These are phyloP conservation scores for Anthrax anthrax DNA, from an alignment of 2,888 invertebrate species.

Conservation along the genomic window DNA sequence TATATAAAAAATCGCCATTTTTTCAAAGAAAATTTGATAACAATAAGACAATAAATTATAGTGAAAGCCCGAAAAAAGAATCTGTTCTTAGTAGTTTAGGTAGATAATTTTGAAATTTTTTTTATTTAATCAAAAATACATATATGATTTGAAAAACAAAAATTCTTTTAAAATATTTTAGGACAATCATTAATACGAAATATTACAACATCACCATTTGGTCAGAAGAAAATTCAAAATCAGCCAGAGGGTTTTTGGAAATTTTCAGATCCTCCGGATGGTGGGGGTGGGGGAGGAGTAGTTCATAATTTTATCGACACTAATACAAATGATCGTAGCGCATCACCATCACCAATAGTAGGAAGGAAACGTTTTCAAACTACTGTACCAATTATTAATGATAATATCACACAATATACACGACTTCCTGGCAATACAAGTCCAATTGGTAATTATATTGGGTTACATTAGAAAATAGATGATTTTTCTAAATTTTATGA, in stretches of 20 bases:
- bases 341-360: constrained; percentile 12
- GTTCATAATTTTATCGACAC: constrained; percentile 15
- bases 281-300: constrained; percentile 16
- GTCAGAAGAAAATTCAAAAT: constrained; percentile 27
- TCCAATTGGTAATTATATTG: constrained; percentile 46
- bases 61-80: constrained; percentile 31
- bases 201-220: constrained; percentile 31
- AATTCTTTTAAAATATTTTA: constrained; percentile 11
- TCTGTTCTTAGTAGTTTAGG: constrained; percentile 31
- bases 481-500: no score
- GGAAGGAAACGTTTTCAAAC: constrained; percentile 21
- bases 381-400: constrained; percentile 15
- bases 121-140: no score
- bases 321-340: neutral
- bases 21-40: constrained; percentile 24
- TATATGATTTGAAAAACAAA: no score
- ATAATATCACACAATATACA: constrained; percentile 16
- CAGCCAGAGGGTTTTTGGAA: constrained; percentile 14
- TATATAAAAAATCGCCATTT: constrained; percentile 32
- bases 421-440: constrained; percentile 53
- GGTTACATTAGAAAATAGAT: no score
- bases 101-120: constrained; percentile 12
- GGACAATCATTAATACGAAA: constrained; percentile 30
- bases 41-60: constrained; percentile 5
- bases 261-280: constrained; percentile 17